These are phyloP conservation scores for Gephyroberyx darwinii DNA, from an alignment of 2,797 vertebrate species.

Conservation along the genomic window DNA sequence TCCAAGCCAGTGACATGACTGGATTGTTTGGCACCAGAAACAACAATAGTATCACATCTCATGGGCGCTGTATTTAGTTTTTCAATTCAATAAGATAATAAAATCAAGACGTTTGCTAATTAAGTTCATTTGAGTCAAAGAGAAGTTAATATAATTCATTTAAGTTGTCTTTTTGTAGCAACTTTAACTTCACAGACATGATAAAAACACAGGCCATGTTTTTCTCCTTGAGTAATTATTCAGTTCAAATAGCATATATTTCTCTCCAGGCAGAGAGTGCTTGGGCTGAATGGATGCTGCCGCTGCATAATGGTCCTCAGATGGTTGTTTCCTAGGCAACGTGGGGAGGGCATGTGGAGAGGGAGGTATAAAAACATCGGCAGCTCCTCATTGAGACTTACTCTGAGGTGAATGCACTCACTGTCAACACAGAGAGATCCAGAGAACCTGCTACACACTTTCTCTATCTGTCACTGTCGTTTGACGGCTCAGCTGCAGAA, in stretches of 20 bases:
- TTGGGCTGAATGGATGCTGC: slow-evolving; percentile 83
- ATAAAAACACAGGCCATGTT: slow-evolving; percentile 66
- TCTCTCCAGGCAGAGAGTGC: slow-evolving; percentile 79
- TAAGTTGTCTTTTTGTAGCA: slow-evolving; percentile 25
- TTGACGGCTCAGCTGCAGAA: slow-evolving; percentile 37
- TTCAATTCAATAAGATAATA: slow-evolving; percentile 16
- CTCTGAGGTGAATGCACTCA: slow-evolving; percentile 70
- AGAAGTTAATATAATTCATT: slow-evolving; percentile 35
- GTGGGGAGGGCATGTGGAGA: slow-evolving; percentile 79
- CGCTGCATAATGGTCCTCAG: slow-evolving; percentile 82
- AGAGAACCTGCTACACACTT: slow-evolving; percentile 60
- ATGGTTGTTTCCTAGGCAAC: slow-evolving; percentile 87
- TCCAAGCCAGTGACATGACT: slow-evolving; percentile 14
- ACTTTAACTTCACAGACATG: slow-evolving; percentile 40
- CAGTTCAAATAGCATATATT: slow-evolving; percentile 79
- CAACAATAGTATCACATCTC: background rate
- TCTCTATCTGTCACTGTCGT: slow-evolving; percentile 24
- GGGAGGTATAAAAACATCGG: slow-evolving; percentile 84
- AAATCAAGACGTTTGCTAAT: slow-evolving; percentile 15
- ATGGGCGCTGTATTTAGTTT: background rate
- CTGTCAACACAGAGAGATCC: slow-evolving; percentile 59
- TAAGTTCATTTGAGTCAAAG: slow-evolving; percentile 38
- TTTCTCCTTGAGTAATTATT: slow-evolving; percentile 80
- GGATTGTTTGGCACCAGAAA: slow-evolving; percentile 3
- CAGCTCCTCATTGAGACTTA: slow-evolving; percentile 77